Conservation (phyloP, 2,888 invertebrate genomes). For the Aplocera efformata region DNA sequence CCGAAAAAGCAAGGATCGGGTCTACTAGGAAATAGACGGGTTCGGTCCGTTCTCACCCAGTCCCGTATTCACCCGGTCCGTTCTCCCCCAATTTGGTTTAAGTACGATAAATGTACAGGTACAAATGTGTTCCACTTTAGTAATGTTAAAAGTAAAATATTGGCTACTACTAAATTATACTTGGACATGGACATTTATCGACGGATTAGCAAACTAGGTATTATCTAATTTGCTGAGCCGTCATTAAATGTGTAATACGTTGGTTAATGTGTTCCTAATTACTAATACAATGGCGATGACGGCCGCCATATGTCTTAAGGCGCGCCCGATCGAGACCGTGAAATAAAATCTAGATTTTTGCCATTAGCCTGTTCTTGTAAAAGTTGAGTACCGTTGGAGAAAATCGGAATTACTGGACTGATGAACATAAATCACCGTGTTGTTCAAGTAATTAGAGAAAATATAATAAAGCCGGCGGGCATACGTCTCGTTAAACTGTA, state of each 20-base stretch:
- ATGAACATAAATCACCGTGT: not conserved
- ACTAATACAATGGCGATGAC: conserved; percentile 27
- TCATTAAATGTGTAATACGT: not conserved
- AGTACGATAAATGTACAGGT: no score
- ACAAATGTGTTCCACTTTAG: no score
- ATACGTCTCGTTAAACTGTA: not conserved
- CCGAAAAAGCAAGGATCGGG: no score
- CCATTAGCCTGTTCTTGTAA: conserved; percentile 31
- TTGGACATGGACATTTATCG: no score
- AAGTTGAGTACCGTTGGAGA: conserved; percentile 11
- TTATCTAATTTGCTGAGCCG: no score
- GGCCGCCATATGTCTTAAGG: conserved; percentile 32
- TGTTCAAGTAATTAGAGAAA: not conserved
- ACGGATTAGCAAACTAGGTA: no score
- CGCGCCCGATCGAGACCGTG: conserved; percentile 46
- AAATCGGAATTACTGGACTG: conserved; percentile 1
- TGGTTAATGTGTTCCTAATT: conserved; percentile 3
- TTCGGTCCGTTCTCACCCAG: no score
- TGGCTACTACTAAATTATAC: no score
- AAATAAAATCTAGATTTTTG: conserved; percentile 61
- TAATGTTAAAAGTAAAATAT: no score
- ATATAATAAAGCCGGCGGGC: not conserved
- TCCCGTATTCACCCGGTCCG: no score
- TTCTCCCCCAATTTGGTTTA: no score
- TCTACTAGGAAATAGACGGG: no score